Evolutionary conservation across 2,888 invertebrate genomes (phyloP).

Genomic region (Magallana nippona): DNA sequence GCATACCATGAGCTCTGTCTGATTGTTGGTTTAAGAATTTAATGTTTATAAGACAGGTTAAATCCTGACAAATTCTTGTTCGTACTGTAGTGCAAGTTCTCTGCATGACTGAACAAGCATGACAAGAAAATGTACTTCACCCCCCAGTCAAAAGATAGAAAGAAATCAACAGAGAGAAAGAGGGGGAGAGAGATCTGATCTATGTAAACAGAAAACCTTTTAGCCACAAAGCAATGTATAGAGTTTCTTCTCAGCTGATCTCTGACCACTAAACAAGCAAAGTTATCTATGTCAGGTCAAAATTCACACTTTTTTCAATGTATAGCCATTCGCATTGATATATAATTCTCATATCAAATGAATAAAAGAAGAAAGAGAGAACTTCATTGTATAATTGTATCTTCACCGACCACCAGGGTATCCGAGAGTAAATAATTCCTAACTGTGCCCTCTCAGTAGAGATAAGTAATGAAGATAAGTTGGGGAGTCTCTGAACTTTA

Average conservation of each 20-base stretch:
- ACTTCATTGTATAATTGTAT: no score
- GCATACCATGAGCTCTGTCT: neutral
- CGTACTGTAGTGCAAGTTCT: neutral
- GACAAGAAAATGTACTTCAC: neutral
- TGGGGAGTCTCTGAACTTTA: slow-evolving; percentile 5
- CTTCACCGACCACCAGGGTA: no score
- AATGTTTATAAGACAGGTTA: neutral
- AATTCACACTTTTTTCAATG: no score
- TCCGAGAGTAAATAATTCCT: neutral
- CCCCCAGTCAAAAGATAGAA: neutral
- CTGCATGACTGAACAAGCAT: slow-evolving; percentile 5
- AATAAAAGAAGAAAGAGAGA: no score
- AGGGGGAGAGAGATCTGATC: neutral
- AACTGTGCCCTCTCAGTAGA: neutral
- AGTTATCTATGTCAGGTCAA: no score
- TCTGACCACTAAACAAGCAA: no score
- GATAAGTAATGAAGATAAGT: slow-evolving; percentile 15
- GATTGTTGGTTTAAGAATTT: neutral
- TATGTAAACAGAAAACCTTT: no score
- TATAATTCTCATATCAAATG: no score
- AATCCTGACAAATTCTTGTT: neutral
- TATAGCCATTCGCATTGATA: no score
- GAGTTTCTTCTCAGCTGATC: no score
- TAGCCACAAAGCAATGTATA: no score
- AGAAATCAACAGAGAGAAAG: neutral